Evolutionary conservation across 2,113 vertebrate genomes (phyloP), one percentile per base, ranked within the genome.

Genomic region (Desmodus rotundus): DNA sequence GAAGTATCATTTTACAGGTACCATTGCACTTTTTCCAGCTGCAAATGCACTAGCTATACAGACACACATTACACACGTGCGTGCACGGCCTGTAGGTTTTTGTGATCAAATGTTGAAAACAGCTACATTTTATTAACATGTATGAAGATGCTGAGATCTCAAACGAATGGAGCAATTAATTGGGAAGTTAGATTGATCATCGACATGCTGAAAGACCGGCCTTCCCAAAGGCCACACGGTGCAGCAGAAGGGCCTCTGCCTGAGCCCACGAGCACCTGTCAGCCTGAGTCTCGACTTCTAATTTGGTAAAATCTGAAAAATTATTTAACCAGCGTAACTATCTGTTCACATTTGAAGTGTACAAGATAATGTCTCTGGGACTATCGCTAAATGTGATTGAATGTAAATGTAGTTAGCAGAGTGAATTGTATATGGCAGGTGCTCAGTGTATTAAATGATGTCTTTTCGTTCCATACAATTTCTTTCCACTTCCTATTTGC

Each of bases 1-100:
- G 84, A 89, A 74, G 22, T 63, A 68, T n/a, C n/a, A 85, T 90
- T 96, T 96, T 65, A 70, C 22, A 68, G 28, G 36, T 78, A 41
- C 26, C 58, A 28, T n/a, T 94, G 28, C n/a, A 67, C 17, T n/a
- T 84, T 76, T 88, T 56, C 28, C 56, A 77, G 41, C 83, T n/a
- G 45, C 84, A 94, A 93, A 87, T 84, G 26, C 14, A 72, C 28
- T 16, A 4, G 6, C 9, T 41, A 0, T 89, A 65, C 19, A 84
- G 9, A 31, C 68, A 61, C 8, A 41, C 2, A 45, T 56, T 33
- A 36, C 11, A 58, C 15, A 13, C 11, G 78, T 2, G 4, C 54
- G 47, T 3, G 45, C 17, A 38, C 36, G 7, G 38, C 22, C 54
- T 86, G 19, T n/a, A 70, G 84, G 83, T 76, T 70, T 88, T 68